phyloP scores from a whole-genome alignment of 2,113 vertebrate species.

The Copsychus sechellarum region DNA sequence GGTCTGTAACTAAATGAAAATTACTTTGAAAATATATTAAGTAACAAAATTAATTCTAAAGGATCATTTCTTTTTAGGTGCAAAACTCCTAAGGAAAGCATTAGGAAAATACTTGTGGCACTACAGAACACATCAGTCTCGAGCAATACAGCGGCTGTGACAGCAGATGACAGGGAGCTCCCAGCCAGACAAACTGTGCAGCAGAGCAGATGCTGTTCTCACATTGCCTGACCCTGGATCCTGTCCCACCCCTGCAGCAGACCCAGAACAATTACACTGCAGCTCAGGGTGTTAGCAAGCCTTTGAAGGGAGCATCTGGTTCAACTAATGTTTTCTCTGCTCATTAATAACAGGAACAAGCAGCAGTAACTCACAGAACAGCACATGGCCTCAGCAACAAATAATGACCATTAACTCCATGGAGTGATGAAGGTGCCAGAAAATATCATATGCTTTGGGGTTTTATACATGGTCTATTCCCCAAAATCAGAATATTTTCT shows the following conservation, averaged over 20 bases:
- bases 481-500: background rate
- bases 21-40: background rate
- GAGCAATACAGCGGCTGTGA: background rate
- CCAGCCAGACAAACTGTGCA: background rate
- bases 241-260: background rate
- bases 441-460: slow-evolving; percentile 20
- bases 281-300: background rate
- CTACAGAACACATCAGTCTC: background rate
- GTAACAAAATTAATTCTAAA: background rate
- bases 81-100: background rate
- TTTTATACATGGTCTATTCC: background rate
- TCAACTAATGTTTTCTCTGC: background rate
- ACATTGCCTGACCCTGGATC: background rate
- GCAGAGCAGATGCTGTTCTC: background rate
- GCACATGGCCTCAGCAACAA: slow-evolving; percentile 16
- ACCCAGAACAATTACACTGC: background rate
- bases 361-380: slow-evolving; percentile 30
- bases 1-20: background rate
- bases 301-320: slow-evolving; percentile 11
- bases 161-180: background rate
- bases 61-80: background rate
- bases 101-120: background rate
- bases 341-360: slow-evolving; percentile 48
- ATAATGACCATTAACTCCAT: background rate
- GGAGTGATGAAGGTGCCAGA: slow-evolving; percentile 6